These are phyloP conservation scores for Dendrolimus pini DNA, from an alignment of 2,888 invertebrate species.

Conservation along the genomic window DNA sequence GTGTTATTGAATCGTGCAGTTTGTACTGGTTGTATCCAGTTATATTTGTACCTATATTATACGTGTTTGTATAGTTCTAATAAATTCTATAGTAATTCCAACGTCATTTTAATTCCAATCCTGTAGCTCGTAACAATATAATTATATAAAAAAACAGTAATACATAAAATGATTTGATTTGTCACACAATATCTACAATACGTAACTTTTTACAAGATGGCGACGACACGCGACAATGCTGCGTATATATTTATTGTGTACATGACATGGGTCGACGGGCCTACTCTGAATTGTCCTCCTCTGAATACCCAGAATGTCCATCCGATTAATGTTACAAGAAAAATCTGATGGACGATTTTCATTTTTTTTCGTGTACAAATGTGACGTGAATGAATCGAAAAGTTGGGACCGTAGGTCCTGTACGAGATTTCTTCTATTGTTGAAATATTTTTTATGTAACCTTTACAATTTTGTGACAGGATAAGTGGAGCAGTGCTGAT, in stretches of 20 bases:
- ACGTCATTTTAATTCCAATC: no score
- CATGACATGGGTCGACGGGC: constrained; percentile 60
- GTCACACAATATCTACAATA: constrained; percentile 37
- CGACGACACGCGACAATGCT: constrained; percentile 31
- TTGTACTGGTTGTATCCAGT: no score
- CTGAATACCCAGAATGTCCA: constrained; percentile 45
- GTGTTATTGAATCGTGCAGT: no score
- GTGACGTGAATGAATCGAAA: constrained; percentile 26
- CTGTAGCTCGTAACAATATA: no score
- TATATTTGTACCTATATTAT: no score
- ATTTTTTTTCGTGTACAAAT: constrained; percentile 36
- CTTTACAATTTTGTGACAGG: constrained; percentile 23
- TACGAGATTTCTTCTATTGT: background rate
- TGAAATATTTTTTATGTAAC: constrained; percentile 7
- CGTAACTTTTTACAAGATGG: constrained; percentile 45
- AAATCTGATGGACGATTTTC: constrained; percentile 63
- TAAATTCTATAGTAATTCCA: no score
- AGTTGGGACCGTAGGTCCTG: constrained; percentile 1
- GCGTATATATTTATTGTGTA: constrained; percentile 43
- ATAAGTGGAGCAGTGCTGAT: no score
- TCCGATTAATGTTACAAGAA: constrained; percentile 56
- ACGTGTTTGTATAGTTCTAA: no score
- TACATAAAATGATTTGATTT: constrained; percentile 47
- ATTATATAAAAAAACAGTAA: no score
- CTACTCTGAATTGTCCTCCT: constrained; percentile 45